phyloP scores from a whole-genome alignment of 2,797 vertebrate species.

The Manis crassicaudata region DNA sequence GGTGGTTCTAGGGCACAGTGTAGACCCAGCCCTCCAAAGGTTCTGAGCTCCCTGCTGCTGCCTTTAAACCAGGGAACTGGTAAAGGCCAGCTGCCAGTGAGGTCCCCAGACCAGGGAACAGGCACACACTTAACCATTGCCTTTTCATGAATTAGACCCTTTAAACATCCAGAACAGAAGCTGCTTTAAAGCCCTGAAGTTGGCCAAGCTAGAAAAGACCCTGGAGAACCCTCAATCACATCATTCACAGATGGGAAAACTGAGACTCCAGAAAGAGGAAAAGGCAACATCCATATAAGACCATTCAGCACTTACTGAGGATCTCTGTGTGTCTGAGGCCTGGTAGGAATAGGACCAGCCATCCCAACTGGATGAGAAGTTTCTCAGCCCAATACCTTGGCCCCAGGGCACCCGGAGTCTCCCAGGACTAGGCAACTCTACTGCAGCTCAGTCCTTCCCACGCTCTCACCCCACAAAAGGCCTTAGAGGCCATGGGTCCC shows the following conservation, averaged over 20 bases:
- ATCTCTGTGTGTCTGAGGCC: neutral
- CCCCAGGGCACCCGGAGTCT: neutral
- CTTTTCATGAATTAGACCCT: slow-evolving; percentile 64
- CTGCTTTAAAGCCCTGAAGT: neutral
- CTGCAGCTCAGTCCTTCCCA: neutral
- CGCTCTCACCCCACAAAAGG: neutral
- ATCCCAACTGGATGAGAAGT: neutral
- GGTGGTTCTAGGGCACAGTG: neutral
- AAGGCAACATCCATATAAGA: neutral
- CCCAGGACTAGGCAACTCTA: neutral
- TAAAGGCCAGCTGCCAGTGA: neutral
- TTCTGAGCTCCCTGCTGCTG: neutral
- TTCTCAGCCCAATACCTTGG: neutral
- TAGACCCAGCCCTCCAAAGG: neutral
- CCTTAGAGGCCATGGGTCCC: neutral
- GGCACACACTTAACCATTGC: slow-evolving; percentile 62
- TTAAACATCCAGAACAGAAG: slow-evolving; percentile 15
- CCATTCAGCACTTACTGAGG: neutral
- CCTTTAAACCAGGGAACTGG: neutral
- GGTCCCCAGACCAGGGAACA: neutral
- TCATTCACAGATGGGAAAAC: neutral
- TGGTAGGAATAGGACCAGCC: neutral
- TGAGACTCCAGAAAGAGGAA: neutral
- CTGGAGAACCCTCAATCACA: neutral
- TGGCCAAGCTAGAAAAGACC: neutral